These are phyloP conservation scores for Oxyruncus cristatus DNA, from an alignment of 2,113 vertebrate species.

Conservation along the genomic window DNA sequence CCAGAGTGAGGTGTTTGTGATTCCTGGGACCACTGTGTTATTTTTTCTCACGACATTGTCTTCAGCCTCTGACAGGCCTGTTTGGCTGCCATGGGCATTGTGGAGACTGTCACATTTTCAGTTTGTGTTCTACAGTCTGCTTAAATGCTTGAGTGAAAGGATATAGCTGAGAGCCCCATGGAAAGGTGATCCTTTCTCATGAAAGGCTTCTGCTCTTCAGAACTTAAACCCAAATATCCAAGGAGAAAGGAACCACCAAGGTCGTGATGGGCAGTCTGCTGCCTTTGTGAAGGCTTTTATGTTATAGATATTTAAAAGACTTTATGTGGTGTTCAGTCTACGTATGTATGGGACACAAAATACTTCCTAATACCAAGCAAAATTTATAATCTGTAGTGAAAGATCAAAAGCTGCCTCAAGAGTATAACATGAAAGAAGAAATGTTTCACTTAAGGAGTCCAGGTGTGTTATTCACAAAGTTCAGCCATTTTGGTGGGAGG, in stretches of 20 bases:
- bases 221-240: neutral
- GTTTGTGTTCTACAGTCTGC: neutral
- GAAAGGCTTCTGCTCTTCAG: neutral
- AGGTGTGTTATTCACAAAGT: neutral
- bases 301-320: neutral
- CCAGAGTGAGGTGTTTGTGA: neutral
- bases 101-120: neutral
- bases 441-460: neutral
- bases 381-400: neutral
- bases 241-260: neutral
- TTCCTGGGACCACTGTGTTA: neutral
- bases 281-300: neutral
- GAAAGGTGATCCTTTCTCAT: neutral
- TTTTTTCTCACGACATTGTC: neutral
- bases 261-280: neutral
- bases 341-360: neutral
- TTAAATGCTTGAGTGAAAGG: neutral
- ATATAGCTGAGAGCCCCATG: neutral
- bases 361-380: neutral
- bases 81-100: neutral
- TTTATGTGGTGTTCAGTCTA: accelerated
- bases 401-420: neutral
- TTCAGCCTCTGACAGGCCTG: neutral
- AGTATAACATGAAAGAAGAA: neutral
- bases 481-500: neutral